A percentile compares a stretch with the other conserved stretches of the same genome.
These are phyloP conservation scores for Cherax quadricarinatus DNA, from an alignment of 1,140 invertebrate genomes.

Conservation along the genomic window DNA sequence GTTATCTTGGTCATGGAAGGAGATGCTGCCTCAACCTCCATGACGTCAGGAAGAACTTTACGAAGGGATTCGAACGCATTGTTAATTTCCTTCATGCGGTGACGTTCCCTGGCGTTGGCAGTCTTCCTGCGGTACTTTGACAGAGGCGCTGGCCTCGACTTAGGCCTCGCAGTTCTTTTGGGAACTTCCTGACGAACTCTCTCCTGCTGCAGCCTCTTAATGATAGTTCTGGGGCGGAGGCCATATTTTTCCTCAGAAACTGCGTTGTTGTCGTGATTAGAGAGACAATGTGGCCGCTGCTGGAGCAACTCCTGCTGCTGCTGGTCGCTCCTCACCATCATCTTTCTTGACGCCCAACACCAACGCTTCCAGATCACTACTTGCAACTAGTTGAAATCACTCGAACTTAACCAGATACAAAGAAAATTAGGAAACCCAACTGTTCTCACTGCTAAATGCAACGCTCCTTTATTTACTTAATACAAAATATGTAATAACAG, in stretches of 20 bases:
- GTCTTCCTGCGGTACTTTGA: slow-evolving; percentile 90
- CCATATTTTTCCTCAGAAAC: slow-evolving; percentile 77
- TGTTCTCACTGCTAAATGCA: background rate
- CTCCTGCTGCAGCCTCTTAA: slow-evolving; percentile 78
- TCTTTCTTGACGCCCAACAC: background rate
- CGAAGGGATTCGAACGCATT: slow-evolving; percentile 83
- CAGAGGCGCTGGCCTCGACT: slow-evolving; percentile 51
- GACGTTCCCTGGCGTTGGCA: slow-evolving; percentile 90
- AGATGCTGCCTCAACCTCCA: slow-evolving; percentile 79
- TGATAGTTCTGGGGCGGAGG: slow-evolving; percentile 78
- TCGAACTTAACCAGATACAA: background rate
- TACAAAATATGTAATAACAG: no score
- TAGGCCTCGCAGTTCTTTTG: slow-evolving; percentile 2
- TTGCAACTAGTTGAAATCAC: background rate
- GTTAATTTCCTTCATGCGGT: slow-evolving; percentile 92
- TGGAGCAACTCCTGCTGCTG: background rate
- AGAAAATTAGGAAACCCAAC: background rate
- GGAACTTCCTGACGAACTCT: slow-evolving; percentile 17
- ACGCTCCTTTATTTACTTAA: no score
- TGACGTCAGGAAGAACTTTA: slow-evolving; percentile 53
- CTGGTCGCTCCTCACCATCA: background rate
- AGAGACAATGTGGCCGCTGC: background rate
- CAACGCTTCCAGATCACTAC: background rate
- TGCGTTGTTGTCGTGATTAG: background rate
- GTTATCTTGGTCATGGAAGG: slow-evolving; percentile 66